Conservation (phyloP, 2,113 vertebrate species). For the Canis aureus region DNA sequence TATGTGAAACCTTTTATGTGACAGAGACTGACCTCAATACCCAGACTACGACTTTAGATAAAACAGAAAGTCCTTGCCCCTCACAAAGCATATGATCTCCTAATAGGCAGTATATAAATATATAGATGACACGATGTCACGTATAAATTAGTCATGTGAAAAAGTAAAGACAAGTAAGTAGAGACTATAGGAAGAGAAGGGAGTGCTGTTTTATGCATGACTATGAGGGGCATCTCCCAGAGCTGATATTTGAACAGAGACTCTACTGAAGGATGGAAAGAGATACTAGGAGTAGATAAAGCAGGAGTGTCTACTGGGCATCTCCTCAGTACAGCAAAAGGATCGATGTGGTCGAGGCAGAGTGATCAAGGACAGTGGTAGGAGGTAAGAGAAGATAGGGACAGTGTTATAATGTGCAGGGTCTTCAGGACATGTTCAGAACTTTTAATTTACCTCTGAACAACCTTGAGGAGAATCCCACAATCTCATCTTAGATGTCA, state of each 20-base stretch:
- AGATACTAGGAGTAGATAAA: accelerated
- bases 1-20: not conserved
- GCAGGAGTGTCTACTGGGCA: too few species aligned
- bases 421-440: not conserved
- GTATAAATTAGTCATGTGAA: not conserved
- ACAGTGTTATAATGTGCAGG: accelerated
- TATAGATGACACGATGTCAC: not conserved
- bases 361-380: not conserved
- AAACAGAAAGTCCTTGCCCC: not conserved
- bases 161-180: not conserved
- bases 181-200: not conserved
- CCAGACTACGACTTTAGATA: not conserved
- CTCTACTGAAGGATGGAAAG: not conserved
- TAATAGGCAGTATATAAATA: not conserved
- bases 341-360: too few species aligned
- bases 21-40: not conserved
- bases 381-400: not conserved
- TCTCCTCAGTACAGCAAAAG: accelerated
- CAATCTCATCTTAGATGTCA: not conserved
- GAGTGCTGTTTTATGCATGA: not conserved
- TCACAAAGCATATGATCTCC: not conserved
- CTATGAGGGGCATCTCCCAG: not conserved
- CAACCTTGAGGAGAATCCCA: not conserved
- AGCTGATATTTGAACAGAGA: not conserved
- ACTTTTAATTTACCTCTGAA: not conserved